phyloP scores from a whole-genome alignment of 2,113 vertebrate species.

The Vanacampus margaritifer region DNA sequence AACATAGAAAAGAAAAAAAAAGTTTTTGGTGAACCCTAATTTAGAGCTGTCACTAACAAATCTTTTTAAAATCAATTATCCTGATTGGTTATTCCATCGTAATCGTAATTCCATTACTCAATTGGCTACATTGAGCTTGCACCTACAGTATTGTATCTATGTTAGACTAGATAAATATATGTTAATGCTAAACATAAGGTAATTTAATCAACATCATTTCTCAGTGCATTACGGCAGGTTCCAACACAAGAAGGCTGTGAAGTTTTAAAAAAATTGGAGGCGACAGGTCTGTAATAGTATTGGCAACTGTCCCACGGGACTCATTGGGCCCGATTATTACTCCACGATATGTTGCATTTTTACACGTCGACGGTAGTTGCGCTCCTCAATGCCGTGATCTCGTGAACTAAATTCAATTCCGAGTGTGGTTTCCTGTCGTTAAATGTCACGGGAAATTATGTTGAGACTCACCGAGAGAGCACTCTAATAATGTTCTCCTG shows the following conservation, averaged over 20 bases:
- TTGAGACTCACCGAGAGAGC: background rate
- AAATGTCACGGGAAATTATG: constrained; percentile 19
- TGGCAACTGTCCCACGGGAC: constrained; percentile 46
- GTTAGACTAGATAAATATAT: background rate
- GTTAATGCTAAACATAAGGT: background rate
- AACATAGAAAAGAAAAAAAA: too few relatives aligned
- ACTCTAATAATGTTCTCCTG: background rate
- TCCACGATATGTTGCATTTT: constrained; percentile 46
- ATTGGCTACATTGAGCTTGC: background rate
- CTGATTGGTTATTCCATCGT: too few relatives aligned
- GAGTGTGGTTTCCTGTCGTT: constrained; percentile 22
- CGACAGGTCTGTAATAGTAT: constrained; percentile 43
- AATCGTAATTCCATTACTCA: too few relatives aligned
- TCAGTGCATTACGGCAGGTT: constrained; percentile 17
- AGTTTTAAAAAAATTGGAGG: constrained; percentile 27
- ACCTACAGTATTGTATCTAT: background rate
- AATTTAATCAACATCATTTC: background rate
- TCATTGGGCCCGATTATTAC: constrained; percentile 53
- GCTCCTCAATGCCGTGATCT: constrained; percentile 22
- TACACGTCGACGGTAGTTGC: constrained; percentile 29
- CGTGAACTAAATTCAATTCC: constrained; percentile 36
- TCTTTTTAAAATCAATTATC: too few relatives aligned
- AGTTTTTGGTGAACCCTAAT: too few relatives aligned
- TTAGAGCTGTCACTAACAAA: too few relatives aligned
- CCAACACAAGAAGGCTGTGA: constrained; percentile 10